Conservation (phyloP, 2,888 invertebrate genomes). For the Hyposoter didymator region DNA sequence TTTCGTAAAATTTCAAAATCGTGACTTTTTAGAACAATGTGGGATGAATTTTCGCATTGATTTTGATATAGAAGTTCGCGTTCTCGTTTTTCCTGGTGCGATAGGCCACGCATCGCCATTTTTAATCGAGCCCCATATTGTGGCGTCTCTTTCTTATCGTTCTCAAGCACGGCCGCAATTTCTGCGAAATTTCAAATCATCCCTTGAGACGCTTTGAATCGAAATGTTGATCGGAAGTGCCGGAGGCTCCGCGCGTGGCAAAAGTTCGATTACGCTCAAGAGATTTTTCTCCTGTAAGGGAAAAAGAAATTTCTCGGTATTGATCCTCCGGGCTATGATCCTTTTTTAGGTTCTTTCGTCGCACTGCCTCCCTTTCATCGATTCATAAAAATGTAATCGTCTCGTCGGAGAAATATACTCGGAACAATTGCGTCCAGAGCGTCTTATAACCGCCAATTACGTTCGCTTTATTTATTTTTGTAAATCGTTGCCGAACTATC, state of each 20-base stretch:
- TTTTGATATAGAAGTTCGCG: neutral
- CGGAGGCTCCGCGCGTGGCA: neutral
- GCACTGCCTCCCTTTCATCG: neutral
- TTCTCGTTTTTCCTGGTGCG: neutral
- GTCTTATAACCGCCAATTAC: neutral
- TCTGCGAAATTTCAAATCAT: neutral
- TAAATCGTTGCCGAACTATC: neutral
- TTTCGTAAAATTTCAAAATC: neutral
- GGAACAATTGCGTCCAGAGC: neutral
- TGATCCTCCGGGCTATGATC: neutral
- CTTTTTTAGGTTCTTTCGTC: neutral
- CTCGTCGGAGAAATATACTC: neutral
- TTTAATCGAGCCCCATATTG: neutral
- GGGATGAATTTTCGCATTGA: neutral
- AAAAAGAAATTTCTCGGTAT: neutral
- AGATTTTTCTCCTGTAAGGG: neutral
- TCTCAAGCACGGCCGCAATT: neutral
- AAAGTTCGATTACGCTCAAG: neutral
- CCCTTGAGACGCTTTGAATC: neutral
- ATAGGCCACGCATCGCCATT: neutral
- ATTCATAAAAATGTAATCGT: neutral
- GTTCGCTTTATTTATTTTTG: slow-evolving; percentile 1
- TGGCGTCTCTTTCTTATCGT: neutral
- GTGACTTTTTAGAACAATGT: neutral
- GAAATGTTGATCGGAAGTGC: slow-evolving; percentile 2